Evolutionary conservation across 2,888 invertebrate genomes (phyloP).

Genomic region (Stramonita haemastoma): DNA sequence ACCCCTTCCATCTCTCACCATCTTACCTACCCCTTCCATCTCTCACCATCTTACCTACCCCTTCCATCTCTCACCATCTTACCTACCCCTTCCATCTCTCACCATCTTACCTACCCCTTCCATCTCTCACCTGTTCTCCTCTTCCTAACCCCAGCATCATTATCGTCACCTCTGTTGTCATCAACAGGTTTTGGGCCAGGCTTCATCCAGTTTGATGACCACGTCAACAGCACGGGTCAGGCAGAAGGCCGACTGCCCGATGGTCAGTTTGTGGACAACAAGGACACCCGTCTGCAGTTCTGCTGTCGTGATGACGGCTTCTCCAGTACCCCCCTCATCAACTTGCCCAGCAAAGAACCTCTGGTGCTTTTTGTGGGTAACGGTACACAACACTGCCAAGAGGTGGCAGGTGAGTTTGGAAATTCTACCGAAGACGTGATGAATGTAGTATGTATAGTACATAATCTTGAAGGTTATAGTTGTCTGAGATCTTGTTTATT

Average conservation of each 20-base stretch:
- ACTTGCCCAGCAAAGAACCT: conserved; percentile 41
- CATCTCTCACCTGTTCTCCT: no score
- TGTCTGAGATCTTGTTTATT: no score
- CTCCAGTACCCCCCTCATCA: neutral
- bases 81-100: no score
- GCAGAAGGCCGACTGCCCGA: conserved; percentile 25
- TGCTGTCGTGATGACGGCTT: conserved; percentile 35
- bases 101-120: no score
- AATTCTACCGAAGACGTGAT: no score
- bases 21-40: no score
- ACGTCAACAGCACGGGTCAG: neutral
- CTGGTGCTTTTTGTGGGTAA: conserved; percentile 43
- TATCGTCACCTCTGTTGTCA: neutral
- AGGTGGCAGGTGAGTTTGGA: conserved; percentile 43
- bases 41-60: no score
- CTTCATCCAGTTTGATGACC: conserved; percentile 41
- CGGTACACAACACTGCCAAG: conserved; percentile 39
- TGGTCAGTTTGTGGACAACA: conserved; percentile 20
- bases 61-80: no score
- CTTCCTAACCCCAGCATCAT: no score
- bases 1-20: no score
- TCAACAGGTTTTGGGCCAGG: conserved; percentile 26
- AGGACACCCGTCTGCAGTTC: conserved; percentile 36
- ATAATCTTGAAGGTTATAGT: no score
- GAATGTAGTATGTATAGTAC: no score